phyloP scores from a whole-genome alignment of 2,113 vertebrate species.

The Gadus chalcogrammus region DNA sequence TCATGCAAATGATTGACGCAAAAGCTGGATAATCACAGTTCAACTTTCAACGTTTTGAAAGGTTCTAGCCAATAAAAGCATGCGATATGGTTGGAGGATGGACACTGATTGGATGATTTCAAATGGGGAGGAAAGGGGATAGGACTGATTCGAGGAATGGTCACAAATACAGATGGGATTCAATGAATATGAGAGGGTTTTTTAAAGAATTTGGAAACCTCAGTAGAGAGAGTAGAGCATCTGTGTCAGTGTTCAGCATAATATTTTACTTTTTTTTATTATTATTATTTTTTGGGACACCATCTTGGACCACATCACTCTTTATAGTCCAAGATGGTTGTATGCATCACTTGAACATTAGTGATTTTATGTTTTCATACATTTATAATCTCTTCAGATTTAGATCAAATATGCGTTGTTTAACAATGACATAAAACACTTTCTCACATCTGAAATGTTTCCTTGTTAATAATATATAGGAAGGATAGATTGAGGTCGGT shows the following conservation, averaged over 20 bases:
- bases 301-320: not conserved
- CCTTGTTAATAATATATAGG: slow-evolving; percentile 23
- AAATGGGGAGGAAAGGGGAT: slow-evolving; percentile 8
- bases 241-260: slow-evolving; percentile 44
- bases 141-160: slow-evolving; percentile 1
- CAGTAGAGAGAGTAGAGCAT: slow-evolving; percentile 31
- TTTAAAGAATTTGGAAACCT: slow-evolving; percentile 62
- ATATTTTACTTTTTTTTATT: slow-evolving; percentile 4
- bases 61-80: slow-evolving; percentile 38
- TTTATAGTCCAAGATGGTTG: not conserved
- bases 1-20: slow-evolving; percentile 43
- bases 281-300: too few relatives aligned
- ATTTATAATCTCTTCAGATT: too few relatives aligned
- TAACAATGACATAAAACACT: slow-evolving; percentile 49
- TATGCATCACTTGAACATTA: too few relatives aligned
- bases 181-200: slow-evolving; percentile 54
- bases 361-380: too few relatives aligned
- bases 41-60: slow-evolving; percentile 33
- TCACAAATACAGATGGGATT: slow-evolving; percentile 15
- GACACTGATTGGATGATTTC: slow-evolving; percentile 40
- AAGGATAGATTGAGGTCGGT: slow-evolving; percentile 60
- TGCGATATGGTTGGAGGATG: slow-evolving; percentile 49
- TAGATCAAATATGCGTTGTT: slow-evolving; percentile 33
- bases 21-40: slow-evolving; percentile 45
- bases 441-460: slow-evolving; percentile 40